A percentile compares a stretch with the other conserved stretches of the same genome.
These are phyloP conservation scores for Strigops habroptila DNA, from an alignment of 2,113 vertebrate species.

Conservation along the genomic window DNA sequence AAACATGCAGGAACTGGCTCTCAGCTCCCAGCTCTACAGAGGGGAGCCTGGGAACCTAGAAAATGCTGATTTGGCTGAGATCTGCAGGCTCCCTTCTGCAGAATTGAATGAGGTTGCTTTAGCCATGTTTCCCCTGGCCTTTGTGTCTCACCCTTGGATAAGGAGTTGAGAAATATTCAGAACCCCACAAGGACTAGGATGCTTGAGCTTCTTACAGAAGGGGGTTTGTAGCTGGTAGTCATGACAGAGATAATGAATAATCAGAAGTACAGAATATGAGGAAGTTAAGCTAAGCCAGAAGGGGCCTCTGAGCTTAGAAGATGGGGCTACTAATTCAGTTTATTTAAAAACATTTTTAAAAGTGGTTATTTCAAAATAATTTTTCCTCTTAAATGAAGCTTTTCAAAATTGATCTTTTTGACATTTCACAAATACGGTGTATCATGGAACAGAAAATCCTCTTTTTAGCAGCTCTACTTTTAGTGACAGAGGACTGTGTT, in stretches of 20 bases:
- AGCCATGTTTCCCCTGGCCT: background rate
- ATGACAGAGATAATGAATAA: background rate
- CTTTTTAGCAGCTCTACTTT: background rate
- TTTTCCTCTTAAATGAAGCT: background rate
- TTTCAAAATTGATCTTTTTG: background rate
- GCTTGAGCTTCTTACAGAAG: background rate
- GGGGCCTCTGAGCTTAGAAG: background rate
- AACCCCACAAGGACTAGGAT: background rate
- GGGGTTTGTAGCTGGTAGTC: background rate
- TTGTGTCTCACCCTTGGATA: background rate
- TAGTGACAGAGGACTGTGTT: background rate
- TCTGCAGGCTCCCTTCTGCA: background rate
- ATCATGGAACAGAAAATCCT: background rate
- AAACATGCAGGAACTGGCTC: background rate
- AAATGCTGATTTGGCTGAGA: background rate
- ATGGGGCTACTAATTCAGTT: background rate
- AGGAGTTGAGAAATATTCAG: background rate
- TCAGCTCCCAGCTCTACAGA: background rate
- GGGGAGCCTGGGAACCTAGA: background rate
- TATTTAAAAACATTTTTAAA: background rate
- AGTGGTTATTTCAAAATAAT: background rate
- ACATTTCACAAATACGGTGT: background rate
- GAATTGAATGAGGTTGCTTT: background rate
- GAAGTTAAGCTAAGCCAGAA: background rate
- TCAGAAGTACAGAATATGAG: background rate